Evolutionary conservation across 2,888 invertebrate species (phyloP), one percentile per base, ranked within the genome.

Genomic region (Spodoptera picta): DNA sequence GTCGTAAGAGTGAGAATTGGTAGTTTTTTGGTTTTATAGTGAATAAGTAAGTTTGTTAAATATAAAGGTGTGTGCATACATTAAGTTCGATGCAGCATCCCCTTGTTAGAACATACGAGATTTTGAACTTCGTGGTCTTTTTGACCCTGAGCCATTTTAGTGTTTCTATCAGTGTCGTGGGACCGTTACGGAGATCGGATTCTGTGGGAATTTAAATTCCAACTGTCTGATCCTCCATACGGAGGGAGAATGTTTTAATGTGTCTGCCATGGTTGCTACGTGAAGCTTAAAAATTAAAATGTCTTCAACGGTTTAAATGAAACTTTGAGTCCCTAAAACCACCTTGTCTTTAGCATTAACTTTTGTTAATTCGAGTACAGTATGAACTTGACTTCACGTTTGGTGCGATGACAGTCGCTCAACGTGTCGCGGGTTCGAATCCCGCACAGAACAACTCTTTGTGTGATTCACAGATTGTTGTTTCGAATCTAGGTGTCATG

Each of bases 41-140:
- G 62, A 50, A 60, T 19, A 19, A 12, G 43, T 73, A 81, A 76
- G 57, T 81, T 86, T 65, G 83, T 83, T 55, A 62, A 77, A 68
- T 69, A 82, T 80, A 93, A 93, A 93, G 93, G 93, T 94, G 94
- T 92, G 88, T 92, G 93, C 93, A 94, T 94, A 91, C 85, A 93
- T 91, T 92, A 86, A 89, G 88, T 79, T 83, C 75, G 87, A 84
- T 90, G 89, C 93, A 92, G 92, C 93, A 92, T 93, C 93, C 90
- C 91, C 86, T 85, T 83, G 80, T 75, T 74, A 47, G 53, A 68
- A 53, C 48, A 54, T 60, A 75, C 85, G 83, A 83, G 87, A 89
- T 87, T 86, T 92, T 92, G 93, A 91, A 91, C 36, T 2, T 89
- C 82, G 44, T 91, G 90, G 87, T 84, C 89, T 81, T 74, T 86